Conservation (phyloP, 2,888 invertebrate genomes). For the Drosophila fulvimacula region DNA sequence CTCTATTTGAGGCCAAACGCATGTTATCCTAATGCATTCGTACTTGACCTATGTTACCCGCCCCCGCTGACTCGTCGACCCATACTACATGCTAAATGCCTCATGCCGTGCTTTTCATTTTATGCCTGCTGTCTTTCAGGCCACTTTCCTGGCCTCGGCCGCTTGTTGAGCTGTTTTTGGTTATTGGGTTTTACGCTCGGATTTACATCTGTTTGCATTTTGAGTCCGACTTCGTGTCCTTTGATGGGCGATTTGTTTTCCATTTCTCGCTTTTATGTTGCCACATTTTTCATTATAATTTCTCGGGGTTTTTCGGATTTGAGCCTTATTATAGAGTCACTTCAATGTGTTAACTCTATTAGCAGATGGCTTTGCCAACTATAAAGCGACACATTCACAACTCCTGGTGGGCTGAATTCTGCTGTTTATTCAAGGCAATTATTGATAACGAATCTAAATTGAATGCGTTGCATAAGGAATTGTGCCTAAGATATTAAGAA, state of each 20-base stretch:
- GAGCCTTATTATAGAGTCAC: conserved; percentile 30
- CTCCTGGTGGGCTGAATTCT: background rate
- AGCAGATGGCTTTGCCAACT: conserved; percentile 39
- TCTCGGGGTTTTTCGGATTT: conserved; percentile 33
- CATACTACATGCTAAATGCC: conserved; percentile 15
- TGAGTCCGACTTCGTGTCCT: conserved; percentile 19
- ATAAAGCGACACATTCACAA: background rate
- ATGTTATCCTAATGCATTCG: conserved; percentile 50
- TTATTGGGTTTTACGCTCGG: conserved; percentile 73
- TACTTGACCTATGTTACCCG: conserved; percentile 66
- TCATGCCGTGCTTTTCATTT: conserved; percentile 71
- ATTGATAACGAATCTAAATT: background rate
- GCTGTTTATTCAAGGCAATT: conserved; percentile 1
- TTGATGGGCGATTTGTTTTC: conserved; percentile 72
- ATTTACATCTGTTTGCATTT: conserved; percentile 81
- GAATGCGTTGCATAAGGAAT: background rate
- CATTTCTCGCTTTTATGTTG: conserved; percentile 34
- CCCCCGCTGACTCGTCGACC: conserved; percentile 59
- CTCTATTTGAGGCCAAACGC: conserved; percentile 26
- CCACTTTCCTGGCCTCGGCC: conserved; percentile 43
- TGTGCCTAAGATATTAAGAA: background rate
- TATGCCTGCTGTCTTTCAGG: conserved; percentile 37
- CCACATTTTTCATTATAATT: conserved; percentile 56
- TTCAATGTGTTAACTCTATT: conserved; percentile 47
- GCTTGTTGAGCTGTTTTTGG: conserved; percentile 54